Conservation (phyloP, 2,888 invertebrate genomes). For the Bugulina stolonifera region DNA sequence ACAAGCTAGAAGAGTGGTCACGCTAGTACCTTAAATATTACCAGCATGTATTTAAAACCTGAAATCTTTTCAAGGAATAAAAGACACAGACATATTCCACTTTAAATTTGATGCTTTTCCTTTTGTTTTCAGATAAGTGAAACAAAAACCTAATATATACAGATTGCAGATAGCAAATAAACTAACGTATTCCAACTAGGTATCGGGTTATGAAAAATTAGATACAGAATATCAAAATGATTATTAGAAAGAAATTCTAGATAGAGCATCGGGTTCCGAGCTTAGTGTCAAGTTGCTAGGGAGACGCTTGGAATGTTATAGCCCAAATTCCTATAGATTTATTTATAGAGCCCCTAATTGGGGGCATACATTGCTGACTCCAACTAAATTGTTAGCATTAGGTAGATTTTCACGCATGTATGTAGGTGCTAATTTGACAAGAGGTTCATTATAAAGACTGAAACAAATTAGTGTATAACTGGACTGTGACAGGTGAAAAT, state of each 20-base stretch:
- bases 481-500: neutral
- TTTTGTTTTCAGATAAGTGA: slow-evolving; percentile 22
- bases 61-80: too few relatives aligned
- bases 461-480: neutral
- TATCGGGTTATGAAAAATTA: neutral
- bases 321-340: neutral
- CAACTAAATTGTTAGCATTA: too few relatives aligned
- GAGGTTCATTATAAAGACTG: too few relatives aligned
- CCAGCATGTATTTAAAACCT: too few relatives aligned
- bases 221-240: slow-evolving; percentile 11
- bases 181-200: neutral
- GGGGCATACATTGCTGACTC: too few relatives aligned
- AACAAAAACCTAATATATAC: slow-evolving; percentile 15
- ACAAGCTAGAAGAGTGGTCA: too few relatives aligned
- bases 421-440: neutral
- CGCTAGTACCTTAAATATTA: too few relatives aligned
- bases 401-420: too few relatives aligned
- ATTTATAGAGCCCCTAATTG: too few relatives aligned
- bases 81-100: too few relatives aligned
- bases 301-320: neutral
- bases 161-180: slow-evolving; percentile 12
- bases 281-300: neutral
- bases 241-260: neutral
- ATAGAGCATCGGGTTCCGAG: neutral
- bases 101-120: neutral